phyloP scores from a whole-genome alignment of 2,113 vertebrate genomes.

The Erpornis zantholeuca region DNA sequence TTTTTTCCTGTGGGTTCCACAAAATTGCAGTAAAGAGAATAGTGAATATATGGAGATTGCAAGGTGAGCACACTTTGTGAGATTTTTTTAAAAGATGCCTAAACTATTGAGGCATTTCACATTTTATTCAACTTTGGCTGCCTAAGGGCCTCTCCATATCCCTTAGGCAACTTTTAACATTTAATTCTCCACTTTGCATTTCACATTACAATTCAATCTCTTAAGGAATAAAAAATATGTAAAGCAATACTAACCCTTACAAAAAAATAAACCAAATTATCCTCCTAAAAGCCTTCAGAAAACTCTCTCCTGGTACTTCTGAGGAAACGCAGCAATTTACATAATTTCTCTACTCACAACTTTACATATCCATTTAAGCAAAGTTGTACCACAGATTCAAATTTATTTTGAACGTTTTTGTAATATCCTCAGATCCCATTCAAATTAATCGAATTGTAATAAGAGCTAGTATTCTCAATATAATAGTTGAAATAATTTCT shows the following conservation, averaged over 20 bases:
- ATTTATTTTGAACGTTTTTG: not conserved
- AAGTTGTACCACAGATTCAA: not conserved
- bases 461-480: not conserved
- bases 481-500: not conserved
- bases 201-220: not conserved
- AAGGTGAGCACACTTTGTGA: not conserved
- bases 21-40: not conserved
- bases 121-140: not conserved
- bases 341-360: not conserved
- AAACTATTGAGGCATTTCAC: not conserved
- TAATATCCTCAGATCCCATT: not conserved
- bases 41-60: not conserved
- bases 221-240: not conserved
- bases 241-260: not conserved
- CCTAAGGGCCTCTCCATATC: not conserved
- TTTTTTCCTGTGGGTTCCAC: not conserved
- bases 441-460: not conserved
- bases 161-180: not conserved
- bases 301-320: not conserved
- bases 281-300: not conserved
- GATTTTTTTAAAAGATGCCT: not conserved
- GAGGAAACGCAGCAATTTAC: not conserved
- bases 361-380: fast-evolving
- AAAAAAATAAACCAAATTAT: not conserved
- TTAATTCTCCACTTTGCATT: not conserved